Evolutionary conservation across 2,888 invertebrate species (phyloP), one percentile per base, ranked within the genome.

Genomic region (Omphaloscelis lunosa): DNA sequence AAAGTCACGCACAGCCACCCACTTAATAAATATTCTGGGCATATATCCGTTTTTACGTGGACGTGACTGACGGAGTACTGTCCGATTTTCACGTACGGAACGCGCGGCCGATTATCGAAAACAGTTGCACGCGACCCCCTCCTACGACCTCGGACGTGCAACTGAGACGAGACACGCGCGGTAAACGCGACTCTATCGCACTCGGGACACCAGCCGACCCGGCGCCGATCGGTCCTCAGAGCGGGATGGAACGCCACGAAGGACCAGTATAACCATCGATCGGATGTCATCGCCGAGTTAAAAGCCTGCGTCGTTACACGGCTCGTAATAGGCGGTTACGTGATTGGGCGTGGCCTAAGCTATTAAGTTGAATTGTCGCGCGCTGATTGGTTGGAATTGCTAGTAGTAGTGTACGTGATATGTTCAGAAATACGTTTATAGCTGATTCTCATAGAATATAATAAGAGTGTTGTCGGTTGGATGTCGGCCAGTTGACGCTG

Each of bases 1-100:
- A 95, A 96, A 96, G 96, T 96, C 96, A 96, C 96, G 96, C 96
- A 95, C 96, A 95, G 91, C 96, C 96, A 96, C 96, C 96, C 96
- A 96, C 96, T 95, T 96, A 96, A 97, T 97, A 97, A 97, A 97
- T 97, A 97, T 97, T 97, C 97, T 95, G 96, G 97, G 97, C 97
- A 96, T 97, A 97, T 97, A 97, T 97, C 96, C 96, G 96, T 96
- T 96, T 96, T 96, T 96, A 96, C 96, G 96, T 93, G 96, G 94
- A 96, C 96, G 96, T 96, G 96, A 96, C 96, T 93, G 94, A 90
- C 93, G 92, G 94, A 92, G 92, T 93, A 96, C 96, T 96, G 96
- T 94, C 96, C 96, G 96, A 95, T 95, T 95, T 96, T 95, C 96
- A 96, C 96, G 96, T 96, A 96, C 95, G 93, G 96, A 96, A 95